These are phyloP conservation scores for Spondyliosoma cantharus DNA, from an alignment of 2,797 vertebrate genomes.

Conservation along the genomic window DNA sequence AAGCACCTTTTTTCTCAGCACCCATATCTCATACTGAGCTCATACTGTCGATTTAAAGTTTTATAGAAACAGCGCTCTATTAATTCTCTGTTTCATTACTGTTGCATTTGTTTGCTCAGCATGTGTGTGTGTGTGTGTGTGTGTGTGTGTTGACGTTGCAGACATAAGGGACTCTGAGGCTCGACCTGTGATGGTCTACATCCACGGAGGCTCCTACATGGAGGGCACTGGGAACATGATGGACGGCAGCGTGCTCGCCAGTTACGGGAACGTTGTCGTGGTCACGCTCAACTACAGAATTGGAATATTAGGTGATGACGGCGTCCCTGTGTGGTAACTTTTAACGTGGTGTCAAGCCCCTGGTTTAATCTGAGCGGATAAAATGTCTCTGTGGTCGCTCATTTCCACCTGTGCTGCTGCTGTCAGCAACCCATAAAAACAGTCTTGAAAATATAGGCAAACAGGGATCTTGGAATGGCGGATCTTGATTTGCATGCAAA, in stretches of 20 bases:
- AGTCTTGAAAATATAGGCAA: slow-evolving; percentile 9
- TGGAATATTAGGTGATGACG: slow-evolving; percentile 93
- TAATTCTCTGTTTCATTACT: slow-evolving; percentile 64
- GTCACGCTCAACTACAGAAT: slow-evolving; percentile 99
- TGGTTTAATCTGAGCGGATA: slow-evolving; percentile 34
- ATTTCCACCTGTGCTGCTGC: slow-evolving; percentile 38
- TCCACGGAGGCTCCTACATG: slow-evolving; percentile 99
- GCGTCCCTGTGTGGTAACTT: slow-evolving; percentile 25
- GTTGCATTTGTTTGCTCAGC: slow-evolving; percentile 65
- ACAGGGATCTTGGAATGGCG: slow-evolving; percentile 29
- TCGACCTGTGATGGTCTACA: slow-evolving; percentile 99
- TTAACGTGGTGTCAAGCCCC: slow-evolving; percentile 40
- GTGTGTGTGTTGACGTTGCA: slow-evolving; percentile 70
- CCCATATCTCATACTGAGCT: slow-evolving; percentile 67
- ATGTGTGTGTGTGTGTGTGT: slow-evolving; percentile 36
- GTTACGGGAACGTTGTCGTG: slow-evolving; percentile 98
- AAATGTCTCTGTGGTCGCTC: slow-evolving; percentile 34
- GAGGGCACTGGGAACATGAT: slow-evolving; percentile 99
- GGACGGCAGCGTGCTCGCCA: slow-evolving; percentile 98
- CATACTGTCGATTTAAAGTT: slow-evolving; percentile 60
- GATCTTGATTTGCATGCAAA: slow-evolving; percentile 58
- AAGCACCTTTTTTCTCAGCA: slow-evolving; percentile 65
- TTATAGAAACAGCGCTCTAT: slow-evolving; percentile 53
- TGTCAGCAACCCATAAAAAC: slow-evolving; percentile 27
- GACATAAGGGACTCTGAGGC: slow-evolving; percentile 88